phyloP scores from a whole-genome alignment of 2,888 invertebrate species.

The Thecocarcelia acutangulata region DNA sequence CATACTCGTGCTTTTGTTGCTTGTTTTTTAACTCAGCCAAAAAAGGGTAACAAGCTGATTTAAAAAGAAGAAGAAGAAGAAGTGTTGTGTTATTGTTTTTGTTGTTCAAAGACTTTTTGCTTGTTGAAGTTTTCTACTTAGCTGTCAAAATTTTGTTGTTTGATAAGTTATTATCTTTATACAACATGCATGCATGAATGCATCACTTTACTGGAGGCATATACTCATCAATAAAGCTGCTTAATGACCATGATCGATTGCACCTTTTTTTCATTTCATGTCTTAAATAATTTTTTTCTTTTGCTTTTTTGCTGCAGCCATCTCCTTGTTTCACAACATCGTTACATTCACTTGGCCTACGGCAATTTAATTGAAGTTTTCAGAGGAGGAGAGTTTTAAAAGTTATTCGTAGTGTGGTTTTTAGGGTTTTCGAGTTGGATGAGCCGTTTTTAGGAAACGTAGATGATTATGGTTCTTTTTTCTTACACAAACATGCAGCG shows the following conservation, averaged over 20 bases:
- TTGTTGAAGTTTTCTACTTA: slow-evolving; percentile 67
- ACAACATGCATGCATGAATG: slow-evolving; percentile 70
- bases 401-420: slow-evolving; percentile 51
- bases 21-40: slow-evolving; percentile 8
- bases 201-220: slow-evolving; percentile 70
- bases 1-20: slow-evolving; percentile 11
- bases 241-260: slow-evolving; percentile 80
- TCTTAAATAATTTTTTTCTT: slow-evolving; percentile 9
- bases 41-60: slow-evolving; percentile 61
- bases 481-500: too few relatives aligned
- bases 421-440: slow-evolving; percentile 34
- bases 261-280: slow-evolving; percentile 71
- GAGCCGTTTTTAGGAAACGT: neutral
- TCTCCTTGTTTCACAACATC: slow-evolving; percentile 54
- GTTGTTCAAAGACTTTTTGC: slow-evolving; percentile 31
- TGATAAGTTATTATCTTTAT: slow-evolving; percentile 78
- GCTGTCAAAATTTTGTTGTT: slow-evolving; percentile 80
- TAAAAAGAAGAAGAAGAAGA: slow-evolving; percentile 26
- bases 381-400: slow-evolving; percentile 46
- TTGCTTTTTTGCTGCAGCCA: slow-evolving; percentile 10
- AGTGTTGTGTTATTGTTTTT: slow-evolving; percentile 45
- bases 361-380: slow-evolving; percentile 68
- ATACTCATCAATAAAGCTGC: slow-evolving; percentile 73
- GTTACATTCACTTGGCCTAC: slow-evolving; percentile 61
- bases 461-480: neutral